Conservation (phyloP, 2,888 invertebrate species). For the Dasysyrphus albostriatus region DNA sequence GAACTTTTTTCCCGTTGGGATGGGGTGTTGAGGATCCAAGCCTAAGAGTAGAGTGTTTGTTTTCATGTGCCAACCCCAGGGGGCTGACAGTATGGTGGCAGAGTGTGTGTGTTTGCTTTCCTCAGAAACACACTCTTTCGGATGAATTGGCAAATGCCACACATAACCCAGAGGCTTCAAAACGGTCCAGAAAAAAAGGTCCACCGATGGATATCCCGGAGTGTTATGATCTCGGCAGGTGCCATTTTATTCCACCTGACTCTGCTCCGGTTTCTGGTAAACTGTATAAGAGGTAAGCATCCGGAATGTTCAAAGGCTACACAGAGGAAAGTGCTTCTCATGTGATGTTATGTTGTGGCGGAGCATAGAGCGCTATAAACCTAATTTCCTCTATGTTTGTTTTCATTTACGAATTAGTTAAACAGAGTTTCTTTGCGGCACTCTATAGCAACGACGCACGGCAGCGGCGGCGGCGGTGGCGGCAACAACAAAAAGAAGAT, state of each 20-base stretch:
- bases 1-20: constrained; percentile 14
- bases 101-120: constrained; percentile 51
- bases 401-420: constrained; percentile 77
- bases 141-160: constrained; percentile 69
- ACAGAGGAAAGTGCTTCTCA: constrained; percentile 22
- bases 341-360: constrained; percentile 34
- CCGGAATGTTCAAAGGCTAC: constrained; percentile 59
- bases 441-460: background rate
- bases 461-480: too few relatives aligned
- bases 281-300: constrained; percentile 49
- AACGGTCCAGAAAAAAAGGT: constrained; percentile 58
- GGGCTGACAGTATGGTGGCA: constrained; percentile 17
- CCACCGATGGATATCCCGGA: constrained; percentile 60
- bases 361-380: constrained; percentile 64
- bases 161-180: constrained; percentile 25
- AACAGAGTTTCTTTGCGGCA: constrained; percentile 70
- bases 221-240: constrained; percentile 52
- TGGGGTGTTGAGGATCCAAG: constrained; percentile 28
- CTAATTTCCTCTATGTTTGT: constrained; percentile 76
- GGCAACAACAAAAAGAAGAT: constrained; percentile 44
- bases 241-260: constrained; percentile 52
- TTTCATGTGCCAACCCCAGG: constrained; percentile 52
- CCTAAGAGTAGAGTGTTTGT: constrained; percentile 49
- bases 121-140: constrained; percentile 43
- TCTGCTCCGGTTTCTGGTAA: background rate